Base-by-base conservation (phyloP, 92 coral and sea anemone species). In the Desmophyllum pertusum region DNA sequence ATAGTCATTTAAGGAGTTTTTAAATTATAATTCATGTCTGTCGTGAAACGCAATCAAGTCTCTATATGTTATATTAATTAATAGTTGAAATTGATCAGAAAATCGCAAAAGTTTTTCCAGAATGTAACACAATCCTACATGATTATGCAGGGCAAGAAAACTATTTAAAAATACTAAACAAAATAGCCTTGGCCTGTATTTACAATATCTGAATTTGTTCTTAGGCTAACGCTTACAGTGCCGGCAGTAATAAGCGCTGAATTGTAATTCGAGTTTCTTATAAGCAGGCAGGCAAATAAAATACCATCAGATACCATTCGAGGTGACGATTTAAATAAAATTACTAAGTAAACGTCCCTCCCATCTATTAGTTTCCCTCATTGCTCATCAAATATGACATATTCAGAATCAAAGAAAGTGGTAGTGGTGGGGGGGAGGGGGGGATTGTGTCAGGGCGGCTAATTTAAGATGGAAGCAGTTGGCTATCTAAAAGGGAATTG, bases 111-210 rank as follows among this genome's bases (percentile, higher is more conserved):
- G 23, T n/a, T 55, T 30, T 55, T 23, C 63, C 65, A 59, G 17
- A 59, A 59, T 11, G 65, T 6, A 25, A 57, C 25, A 25, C 33
- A 59, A 27, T 25, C 35, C 2, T 7, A 59, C 35, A 27, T 25
- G 0, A 59, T 25, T n/a, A n/a, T n/a, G n/a, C 3, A 59, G 35
- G 15, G 17, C 65, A 59, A 55, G 30, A 23, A 48, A 55, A 10
- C 65, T 25, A 25, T 59, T 59, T n/a, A n/a, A n/a, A 59, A 59
- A 59, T 59, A 59, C n/a, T n/a, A n/a, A n/a, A n/a, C n/a, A 59
- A 18, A 59, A 59, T 59, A 59, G 65, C 2, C 31, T 59, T 55
- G 30, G 13, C 27, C 30, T 55, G 63, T 55, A n/a, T n/a, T 55
- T 25, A 55, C 63, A 55, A 55, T n/a, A 18, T 23, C 63, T 55